Evolutionary conservation across 2,113 vertebrate species (phyloP).

Genomic region (Osmerus mordax): DNA sequence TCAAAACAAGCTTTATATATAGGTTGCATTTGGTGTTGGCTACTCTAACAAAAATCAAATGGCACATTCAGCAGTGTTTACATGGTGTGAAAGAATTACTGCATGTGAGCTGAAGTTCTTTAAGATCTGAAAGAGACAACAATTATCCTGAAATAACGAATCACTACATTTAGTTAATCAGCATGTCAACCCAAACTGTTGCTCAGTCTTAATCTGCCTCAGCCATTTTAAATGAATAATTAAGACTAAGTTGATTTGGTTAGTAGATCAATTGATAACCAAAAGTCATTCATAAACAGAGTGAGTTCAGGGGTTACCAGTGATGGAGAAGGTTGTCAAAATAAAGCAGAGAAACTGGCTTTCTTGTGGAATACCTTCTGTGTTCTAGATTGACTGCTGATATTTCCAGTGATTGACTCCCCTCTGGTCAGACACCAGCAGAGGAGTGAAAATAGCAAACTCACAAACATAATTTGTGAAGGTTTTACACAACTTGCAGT

Average conservation of each 20-base stretch:
- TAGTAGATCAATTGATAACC: too few relatives aligned
- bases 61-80: not conserved
- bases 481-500: constrained; percentile 44
- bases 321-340: too few relatives aligned
- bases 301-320: too few relatives aligned
- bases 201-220: too few relatives aligned
- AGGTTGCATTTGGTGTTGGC: not conserved
- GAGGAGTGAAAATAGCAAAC: not conserved
- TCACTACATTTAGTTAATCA: not conserved
- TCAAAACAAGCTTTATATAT: not conserved
- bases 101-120: not conserved
- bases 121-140: not conserved
- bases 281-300: too few relatives aligned
- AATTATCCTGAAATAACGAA: not conserved
- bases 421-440: constrained; percentile 10
- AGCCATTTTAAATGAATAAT: too few relatives aligned
- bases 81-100: not conserved
- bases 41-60: not conserved
- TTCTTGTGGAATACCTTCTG: not conserved
- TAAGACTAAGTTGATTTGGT: too few relatives aligned
- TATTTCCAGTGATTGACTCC: not conserved
- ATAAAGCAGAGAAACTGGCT: not conserved
- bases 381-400: constrained; percentile 12
- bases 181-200: too few relatives aligned
- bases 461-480: constrained; percentile 30